Evolutionary conservation across 1,140 invertebrate genomes (phyloP), one percentile per base, ranked within the genome.

Genomic region (Leptonema lineaticorne): DNA sequence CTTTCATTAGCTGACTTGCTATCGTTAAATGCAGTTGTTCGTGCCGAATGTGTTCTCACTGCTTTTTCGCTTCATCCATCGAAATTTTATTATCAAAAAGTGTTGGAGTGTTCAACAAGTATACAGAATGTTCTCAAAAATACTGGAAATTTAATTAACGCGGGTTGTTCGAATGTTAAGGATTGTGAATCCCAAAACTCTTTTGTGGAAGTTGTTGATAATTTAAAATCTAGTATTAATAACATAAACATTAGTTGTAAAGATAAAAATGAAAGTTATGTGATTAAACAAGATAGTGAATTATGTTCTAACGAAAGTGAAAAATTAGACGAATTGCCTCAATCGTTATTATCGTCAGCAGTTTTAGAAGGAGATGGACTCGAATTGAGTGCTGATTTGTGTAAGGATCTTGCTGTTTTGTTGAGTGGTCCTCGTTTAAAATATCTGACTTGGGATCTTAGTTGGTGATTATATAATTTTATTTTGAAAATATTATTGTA

Each of bases 391-490:
- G 56, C 76, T 0, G 80, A 82, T 56, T 69, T 86, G 24, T 84
- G 82, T 73, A 80, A 83, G 72, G 85, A 87, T 74, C 75, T 87
- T n/a, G 79, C 82, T n/a, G 82, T 84, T 11, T 75, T 87, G 63
- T 73, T 87, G 4, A 83, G 82, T 50, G 81, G 82, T 63, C 83
- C 85, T 3, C 76, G 86, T 22, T 80, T 84, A 56, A 84, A 86
- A 73, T 81, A 81, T 8, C 75, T 87, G 1, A 83, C 80, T 7
- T 87, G 86, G 85, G 80, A 81, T 56, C 77, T 83, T 64, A 81
- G 83, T 62, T 85, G 85, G 85, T 83, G 45, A 70, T 70, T 68
- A n/a, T 20, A 11, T 53, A 41, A 22, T 37, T 9, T 11, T 4
- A 41, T 41, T 16, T 60, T 33, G 28, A 18, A 5, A 2, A 2